Conservation (phyloP, 2,888 invertebrate species). For the Oegoconia quadripuncta region DNA sequence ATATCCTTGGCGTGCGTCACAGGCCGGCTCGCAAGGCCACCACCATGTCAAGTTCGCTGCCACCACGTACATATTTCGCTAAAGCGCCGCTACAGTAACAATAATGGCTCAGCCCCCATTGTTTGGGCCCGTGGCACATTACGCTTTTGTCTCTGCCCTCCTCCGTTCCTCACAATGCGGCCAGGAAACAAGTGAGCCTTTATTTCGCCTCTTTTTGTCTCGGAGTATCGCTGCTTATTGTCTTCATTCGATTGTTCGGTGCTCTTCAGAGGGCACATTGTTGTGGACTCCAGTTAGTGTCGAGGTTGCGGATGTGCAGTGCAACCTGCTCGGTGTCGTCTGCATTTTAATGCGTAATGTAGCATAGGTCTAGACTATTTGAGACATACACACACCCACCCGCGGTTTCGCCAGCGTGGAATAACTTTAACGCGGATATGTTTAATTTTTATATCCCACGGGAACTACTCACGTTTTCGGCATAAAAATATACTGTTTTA, state of each 20-base stretch:
- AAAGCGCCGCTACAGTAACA: constrained; percentile 76
- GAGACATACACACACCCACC: too few relatives aligned
- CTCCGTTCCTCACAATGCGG: constrained; percentile 79
- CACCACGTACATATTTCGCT: constrained; percentile 68
- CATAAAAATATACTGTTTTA: too few relatives aligned
- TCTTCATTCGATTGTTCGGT: constrained; percentile 81
- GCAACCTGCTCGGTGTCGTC: constrained; percentile 65
- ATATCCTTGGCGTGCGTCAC: too few relatives aligned
- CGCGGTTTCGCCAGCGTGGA: too few relatives aligned
- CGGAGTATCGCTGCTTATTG: constrained; percentile 81
- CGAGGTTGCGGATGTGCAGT: constrained; percentile 74
- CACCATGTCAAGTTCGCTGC: constrained; percentile 73
- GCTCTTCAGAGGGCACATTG: constrained; percentile 79
- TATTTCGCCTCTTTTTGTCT: constrained; percentile 81
- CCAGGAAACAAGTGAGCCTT: constrained; percentile 81
- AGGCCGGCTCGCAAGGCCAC: constrained; percentile 38
- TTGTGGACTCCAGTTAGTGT: constrained; percentile 76
- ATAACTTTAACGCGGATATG: too few relatives aligned
- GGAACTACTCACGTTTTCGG: too few relatives aligned
- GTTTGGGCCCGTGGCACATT: constrained; percentile 79
- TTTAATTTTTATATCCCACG: too few relatives aligned
- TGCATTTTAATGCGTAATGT: constrained; percentile 61
- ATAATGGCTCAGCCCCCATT: constrained; percentile 75
- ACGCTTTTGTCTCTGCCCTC: constrained; percentile 80
- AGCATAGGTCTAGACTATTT: too few relatives aligned